Evolutionary conservation across 2,888 invertebrate species (phyloP).

Genomic region (Clepsis dumicolana): DNA sequence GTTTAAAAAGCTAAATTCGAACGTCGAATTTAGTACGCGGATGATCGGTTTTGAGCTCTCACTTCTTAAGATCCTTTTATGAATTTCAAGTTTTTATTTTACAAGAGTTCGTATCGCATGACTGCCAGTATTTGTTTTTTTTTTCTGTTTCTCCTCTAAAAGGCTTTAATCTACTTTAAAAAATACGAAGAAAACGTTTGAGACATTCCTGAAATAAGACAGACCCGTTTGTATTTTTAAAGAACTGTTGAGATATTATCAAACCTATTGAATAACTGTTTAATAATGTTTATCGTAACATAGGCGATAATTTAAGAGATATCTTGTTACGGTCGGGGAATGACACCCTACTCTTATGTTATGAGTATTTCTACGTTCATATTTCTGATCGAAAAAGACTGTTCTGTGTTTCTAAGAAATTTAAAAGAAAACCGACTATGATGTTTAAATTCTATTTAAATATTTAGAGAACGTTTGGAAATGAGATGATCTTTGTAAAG

Average conservation of each 20-base stretch:
- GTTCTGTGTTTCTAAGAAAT: conserved; percentile 65
- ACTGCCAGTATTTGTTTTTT: conserved; percentile 47
- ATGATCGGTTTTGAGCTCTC: conserved; percentile 45
- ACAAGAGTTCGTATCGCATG: conserved; percentile 1
- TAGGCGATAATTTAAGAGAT: conserved; percentile 52
- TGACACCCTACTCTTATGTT: conserved; percentile 67
- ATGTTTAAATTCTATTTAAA: conserved; percentile 42
- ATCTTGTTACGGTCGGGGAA: conserved; percentile 57
- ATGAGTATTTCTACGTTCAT: conserved; percentile 59
- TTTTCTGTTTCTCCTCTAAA: conserved; percentile 37
- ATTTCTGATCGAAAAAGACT: conserved; percentile 70
- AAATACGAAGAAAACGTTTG: conserved; percentile 39
- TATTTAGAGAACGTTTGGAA: conserved; percentile 17
- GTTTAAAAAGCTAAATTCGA: conserved; percentile 54
- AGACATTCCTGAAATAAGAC: conserved; percentile 51
- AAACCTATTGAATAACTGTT: conserved; percentile 63
- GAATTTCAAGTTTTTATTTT: conserved; percentile 52
- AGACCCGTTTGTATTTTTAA: conserved; percentile 44
- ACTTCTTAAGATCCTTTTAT: conserved; percentile 54
- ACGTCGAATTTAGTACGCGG: conserved; percentile 49
- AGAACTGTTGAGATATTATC: conserved; percentile 52
- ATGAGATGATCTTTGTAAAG: conserved; percentile 16
- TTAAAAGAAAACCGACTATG: conserved; percentile 49
- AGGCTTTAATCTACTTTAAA: conserved; percentile 46
- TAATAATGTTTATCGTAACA: conserved; percentile 50